phyloP scores from a whole-genome alignment of 2,888 invertebrate genomes.

The Bibio marci region DNA sequence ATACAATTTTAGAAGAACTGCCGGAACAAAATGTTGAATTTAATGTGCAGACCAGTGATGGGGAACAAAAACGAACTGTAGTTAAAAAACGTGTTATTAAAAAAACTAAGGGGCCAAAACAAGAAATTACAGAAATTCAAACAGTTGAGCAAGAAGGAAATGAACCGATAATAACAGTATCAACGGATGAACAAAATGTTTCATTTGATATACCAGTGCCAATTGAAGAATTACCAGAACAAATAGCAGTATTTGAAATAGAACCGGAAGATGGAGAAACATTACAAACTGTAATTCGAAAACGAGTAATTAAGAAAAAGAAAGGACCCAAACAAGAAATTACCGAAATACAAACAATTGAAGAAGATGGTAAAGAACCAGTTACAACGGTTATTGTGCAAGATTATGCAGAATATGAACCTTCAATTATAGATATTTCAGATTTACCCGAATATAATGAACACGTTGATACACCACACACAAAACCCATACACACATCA shows the following conservation, averaged over 20 bases:
- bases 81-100: constrained; percentile 28
- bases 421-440: not conserved
- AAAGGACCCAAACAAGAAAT: constrained; percentile 17
- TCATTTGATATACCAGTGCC: constrained; percentile 10
- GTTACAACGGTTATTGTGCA: constrained; percentile 19
- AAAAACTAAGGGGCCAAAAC: constrained; percentile 26
- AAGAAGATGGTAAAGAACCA: constrained; percentile 21
- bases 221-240: constrained; percentile 14
- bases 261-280: constrained; percentile 21
- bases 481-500: constrained; percentile 1
- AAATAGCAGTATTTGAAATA: constrained; percentile 13
- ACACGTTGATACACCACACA: constrained; percentile 3
- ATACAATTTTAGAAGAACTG: constrained; percentile 9
- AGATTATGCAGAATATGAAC: constrained; percentile 13
- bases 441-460: constrained; percentile 4
- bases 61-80: constrained; percentile 19
- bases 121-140: constrained; percentile 31
- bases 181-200: constrained; percentile 14
- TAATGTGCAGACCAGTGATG: constrained; percentile 18
- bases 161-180: constrained; percentile 24
- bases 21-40: constrained; percentile 18
- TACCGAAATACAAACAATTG: constrained; percentile 20
- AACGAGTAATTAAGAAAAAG: constrained; percentile 21
- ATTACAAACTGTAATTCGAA: constrained; percentile 20
- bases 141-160: constrained; percentile 29